Evolutionary conservation across 2,113 vertebrate species (phyloP).

Genomic region (Rhegmatorhina hoffmannsi): DNA sequence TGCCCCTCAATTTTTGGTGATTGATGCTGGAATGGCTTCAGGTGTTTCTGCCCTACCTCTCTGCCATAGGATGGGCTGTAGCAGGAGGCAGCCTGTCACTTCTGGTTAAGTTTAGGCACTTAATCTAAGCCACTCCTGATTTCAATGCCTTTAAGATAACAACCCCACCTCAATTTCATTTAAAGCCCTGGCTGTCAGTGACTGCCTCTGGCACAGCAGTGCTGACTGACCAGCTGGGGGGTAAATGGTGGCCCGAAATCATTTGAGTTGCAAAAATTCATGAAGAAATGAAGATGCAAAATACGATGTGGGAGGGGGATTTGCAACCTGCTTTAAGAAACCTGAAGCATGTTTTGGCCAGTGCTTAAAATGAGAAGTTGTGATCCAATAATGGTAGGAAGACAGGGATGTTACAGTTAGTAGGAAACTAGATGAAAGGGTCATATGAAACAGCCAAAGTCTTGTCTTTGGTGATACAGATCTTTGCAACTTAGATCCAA

Average conservation of each 20-base stretch:
- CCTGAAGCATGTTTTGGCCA: not conserved
- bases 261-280: rapidly evolving
- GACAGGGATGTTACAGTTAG: not conserved
- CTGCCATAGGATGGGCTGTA: not conserved
- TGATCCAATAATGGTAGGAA: not conserved
- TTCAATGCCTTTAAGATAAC: not conserved
- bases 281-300: not conserved
- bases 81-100: not conserved
- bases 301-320: rapidly evolving
- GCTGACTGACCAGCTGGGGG: not conserved
- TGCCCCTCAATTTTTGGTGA: not conserved
- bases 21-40: rapidly evolving
- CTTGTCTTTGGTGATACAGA: not conserved
- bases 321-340: not conserved
- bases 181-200: not conserved
- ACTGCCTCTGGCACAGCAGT: not conserved
- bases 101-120: not conserved
- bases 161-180: not conserved
- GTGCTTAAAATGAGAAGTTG: not conserved
- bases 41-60: not conserved
- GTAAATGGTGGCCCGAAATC: not conserved
- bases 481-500: not conserved
- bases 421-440: not conserved
- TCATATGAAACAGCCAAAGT: rapidly evolving
- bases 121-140: not conserved